Evolutionary conservation across 2,113 vertebrate genomes (phyloP).

Genomic region (Odocoileus hemionus): DNA sequence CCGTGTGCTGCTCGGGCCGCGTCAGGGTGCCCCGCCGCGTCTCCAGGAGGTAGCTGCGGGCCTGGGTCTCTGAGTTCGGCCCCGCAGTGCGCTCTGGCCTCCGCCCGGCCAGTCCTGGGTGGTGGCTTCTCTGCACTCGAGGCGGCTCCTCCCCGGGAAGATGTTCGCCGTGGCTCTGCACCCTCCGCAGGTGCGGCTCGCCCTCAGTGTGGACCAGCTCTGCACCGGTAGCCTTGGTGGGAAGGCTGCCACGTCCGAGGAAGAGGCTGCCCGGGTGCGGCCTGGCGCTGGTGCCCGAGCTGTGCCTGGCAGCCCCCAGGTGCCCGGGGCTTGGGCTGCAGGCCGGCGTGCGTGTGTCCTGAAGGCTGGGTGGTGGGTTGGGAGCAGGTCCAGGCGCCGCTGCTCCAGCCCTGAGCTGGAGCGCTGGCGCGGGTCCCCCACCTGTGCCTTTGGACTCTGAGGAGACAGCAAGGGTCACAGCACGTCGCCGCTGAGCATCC

Average conservation of each 20-base stretch:
- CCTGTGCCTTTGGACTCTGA: background rate
- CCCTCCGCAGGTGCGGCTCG: too few relatives aligned
- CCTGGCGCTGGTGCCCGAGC: accelerated
- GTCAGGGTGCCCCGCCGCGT: background rate
- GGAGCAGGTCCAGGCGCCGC: background rate
- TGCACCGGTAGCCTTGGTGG: background rate
- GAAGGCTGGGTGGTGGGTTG: too few relatives aligned
- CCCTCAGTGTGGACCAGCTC: background rate
- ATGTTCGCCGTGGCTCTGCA: background rate
- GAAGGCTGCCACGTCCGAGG: accelerated
- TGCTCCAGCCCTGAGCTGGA: background rate
- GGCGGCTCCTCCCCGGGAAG: accelerated
- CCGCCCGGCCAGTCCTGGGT: background rate
- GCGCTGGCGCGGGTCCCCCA: accelerated
- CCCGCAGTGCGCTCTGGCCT: background rate
- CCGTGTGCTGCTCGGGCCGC: conserved; percentile 22
- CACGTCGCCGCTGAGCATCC: too few relatives aligned
- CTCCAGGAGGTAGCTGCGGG: background rate
- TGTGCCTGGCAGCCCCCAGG: background rate
- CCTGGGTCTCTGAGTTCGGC: background rate
- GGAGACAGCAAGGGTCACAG: background rate
- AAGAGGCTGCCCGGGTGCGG: accelerated
- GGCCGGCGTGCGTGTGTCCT: accelerated
- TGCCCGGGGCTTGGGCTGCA: accelerated
- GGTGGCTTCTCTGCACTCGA: background rate